Evolutionary conservation across 2,888 invertebrate species (phyloP).

Genomic region (Tolmerus cingulatus): DNA sequence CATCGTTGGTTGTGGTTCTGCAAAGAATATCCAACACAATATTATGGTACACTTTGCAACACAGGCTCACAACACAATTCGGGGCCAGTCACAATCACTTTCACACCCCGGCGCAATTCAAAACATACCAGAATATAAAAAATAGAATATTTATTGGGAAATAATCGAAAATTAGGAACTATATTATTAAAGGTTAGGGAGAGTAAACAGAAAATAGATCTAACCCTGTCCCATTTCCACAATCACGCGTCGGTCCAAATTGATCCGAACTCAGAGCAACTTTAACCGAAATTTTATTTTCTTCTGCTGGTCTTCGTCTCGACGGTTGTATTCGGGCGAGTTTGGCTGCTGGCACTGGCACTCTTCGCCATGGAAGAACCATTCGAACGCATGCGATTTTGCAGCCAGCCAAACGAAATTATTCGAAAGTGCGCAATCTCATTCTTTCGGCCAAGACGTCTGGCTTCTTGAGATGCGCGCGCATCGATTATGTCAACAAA

Average conservation of each 20-base stretch:
- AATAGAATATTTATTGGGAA: background rate
- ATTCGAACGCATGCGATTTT: slow-evolving; percentile 30
- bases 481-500: slow-evolving; percentile 5
- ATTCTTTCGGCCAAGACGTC: background rate
- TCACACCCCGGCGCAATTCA: background rate
- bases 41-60: slow-evolving; percentile 6
- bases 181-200: slow-evolving; percentile 17
- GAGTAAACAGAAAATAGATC: slow-evolving; percentile 52
- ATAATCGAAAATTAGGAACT: slow-evolving; percentile 9
- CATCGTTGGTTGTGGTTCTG: slow-evolving; percentile 72
- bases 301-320: background rate
- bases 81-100: background rate
- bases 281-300: slow-evolving; percentile 31
- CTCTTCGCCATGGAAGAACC: slow-evolving; percentile 1
- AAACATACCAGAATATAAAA: background rate
- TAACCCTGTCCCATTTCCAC: slow-evolving; percentile 64
- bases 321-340: background rate
- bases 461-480: background rate
- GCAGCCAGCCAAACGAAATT: background rate
- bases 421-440: slow-evolving; percentile 10
- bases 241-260: slow-evolving; percentile 48
- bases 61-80: background rate
- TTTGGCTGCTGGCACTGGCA: slow-evolving; percentile 21
- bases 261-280: slow-evolving; percentile 38
- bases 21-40: slow-evolving; percentile 31